phyloP scores from a whole-genome alignment of 2,797 vertebrate genomes.

The Lepus oiostolus region DNA sequence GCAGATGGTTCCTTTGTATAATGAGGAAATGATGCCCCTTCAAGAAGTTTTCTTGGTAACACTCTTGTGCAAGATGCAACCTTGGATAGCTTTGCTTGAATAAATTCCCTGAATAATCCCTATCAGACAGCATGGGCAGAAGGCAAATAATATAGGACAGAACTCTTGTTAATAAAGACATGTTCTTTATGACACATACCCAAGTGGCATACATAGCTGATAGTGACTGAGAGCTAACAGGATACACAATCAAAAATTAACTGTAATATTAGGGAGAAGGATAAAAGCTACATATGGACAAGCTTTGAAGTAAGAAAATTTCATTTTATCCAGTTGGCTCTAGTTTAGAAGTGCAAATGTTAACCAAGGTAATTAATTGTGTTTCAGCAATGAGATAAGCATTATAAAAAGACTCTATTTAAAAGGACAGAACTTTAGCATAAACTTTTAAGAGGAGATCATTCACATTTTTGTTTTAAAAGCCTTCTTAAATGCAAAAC shows the following conservation, averaged over 20 bases:
- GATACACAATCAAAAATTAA: not conserved
- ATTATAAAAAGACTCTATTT: slow-evolving; percentile 58
- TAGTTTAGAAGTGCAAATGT: slow-evolving; percentile 54
- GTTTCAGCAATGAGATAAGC: slow-evolving; percentile 3
- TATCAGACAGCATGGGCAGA: not conserved
- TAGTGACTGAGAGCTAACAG: not conserved
- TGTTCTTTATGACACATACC: not conserved
- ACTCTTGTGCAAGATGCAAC: slow-evolving; percentile 30
- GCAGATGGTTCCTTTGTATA: slow-evolving; percentile 61
- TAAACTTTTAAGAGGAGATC: slow-evolving; percentile 58
- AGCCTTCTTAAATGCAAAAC: slow-evolving; percentile 29
- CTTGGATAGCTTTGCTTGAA: slow-evolving; percentile 39
- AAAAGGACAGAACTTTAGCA: slow-evolving; percentile 60
- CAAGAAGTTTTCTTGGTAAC: not conserved
- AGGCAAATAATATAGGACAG: not conserved
- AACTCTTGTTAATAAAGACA: not conserved
- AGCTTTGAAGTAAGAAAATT: not conserved
- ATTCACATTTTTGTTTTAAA: slow-evolving; percentile 66
- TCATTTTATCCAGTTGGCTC: not conserved
- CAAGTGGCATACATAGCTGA: not conserved
- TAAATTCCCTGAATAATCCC: not conserved
- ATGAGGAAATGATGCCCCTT: slow-evolving; percentile 16
- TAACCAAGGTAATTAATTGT: slow-evolving; percentile 66
- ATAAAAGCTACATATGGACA: not conserved
- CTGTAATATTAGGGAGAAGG: not conserved